Base-by-base conservation (phyloP, 2,888 invertebrate genomes). In the Drosophila ustulata region DNA sequence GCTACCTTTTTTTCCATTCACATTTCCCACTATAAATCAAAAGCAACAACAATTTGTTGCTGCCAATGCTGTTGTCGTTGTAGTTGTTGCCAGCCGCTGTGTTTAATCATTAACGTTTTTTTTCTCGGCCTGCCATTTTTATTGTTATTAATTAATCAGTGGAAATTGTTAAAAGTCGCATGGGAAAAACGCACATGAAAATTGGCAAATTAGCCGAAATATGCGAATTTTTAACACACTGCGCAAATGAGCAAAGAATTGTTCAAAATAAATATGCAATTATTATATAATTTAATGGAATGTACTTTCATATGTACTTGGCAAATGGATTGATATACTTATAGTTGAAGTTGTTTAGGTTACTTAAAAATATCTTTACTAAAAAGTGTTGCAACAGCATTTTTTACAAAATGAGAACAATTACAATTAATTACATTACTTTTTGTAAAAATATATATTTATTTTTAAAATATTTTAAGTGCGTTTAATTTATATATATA, bases 81-180 rank as follows among this genome's bases (percentile, higher is more conserved):
- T 26, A 2, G 64, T 66, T 64, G 71, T 66, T 67, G 61, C 59
- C 59, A 50, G 67, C 68, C 50, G 59, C 79, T 77, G 83, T 76
- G 66, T 83, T 84, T 83, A 88, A 84, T 87, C 78, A 84, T 84
- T 84, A 78, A 88, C 63, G 66, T 59, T 62, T 63, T 66, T 66
- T 68, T 39, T 55, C 37, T 43, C 62, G 6, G 13, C 39, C 39
- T 64, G 61, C 58, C 58, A 69, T 70, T 82, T 85, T 85, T 86
- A 88, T 86, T 83, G 84, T 87, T 83, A 83, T 88, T 88, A 88
- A 83, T 83, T 83, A 83, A 83, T 83, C 87, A 88, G 75, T 75
- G 69, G 56, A 80, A 86, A 83, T 71, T 80, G 74, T 74, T 66
- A 61, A 73, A 78, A 77, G 55, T 64, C 67, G 58, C 47, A 28